Percentiles rank a stretch among this genome's conserved stretches.
These are phyloP conservation scores for Disparrhopalites patrizii DNA, from an alignment of 2,888 invertebrate species.

Conservation along the genomic window DNA sequence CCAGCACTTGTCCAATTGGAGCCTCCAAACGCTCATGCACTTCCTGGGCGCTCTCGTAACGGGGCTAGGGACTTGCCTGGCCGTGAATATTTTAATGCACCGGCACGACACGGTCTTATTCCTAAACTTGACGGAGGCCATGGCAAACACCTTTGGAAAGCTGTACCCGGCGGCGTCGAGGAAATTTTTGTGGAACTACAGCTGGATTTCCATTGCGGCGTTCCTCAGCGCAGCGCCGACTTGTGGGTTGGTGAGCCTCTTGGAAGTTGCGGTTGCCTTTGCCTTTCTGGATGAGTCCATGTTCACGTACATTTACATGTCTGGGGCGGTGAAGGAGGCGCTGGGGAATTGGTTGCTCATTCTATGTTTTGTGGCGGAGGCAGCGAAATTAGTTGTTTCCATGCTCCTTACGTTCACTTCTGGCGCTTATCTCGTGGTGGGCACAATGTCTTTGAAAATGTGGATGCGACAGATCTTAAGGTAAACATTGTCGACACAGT, in stretches of 20 bases:
- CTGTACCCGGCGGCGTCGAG: not conserved
- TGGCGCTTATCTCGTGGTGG: not conserved
- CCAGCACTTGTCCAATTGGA: not conserved
- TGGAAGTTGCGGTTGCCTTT: not conserved
- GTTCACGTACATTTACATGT: not conserved
- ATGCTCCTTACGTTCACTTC: not conserved
- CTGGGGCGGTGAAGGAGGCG: not conserved
- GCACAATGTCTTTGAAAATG: slow-evolving; percentile 1
- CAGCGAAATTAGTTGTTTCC: not conserved
- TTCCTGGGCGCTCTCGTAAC: not conserved
- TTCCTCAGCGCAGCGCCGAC: not conserved
- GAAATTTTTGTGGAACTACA: not conserved
- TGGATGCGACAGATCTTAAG: not conserved
- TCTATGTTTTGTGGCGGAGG: not conserved
- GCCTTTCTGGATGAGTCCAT: not conserved
- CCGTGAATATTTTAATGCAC: not conserved
- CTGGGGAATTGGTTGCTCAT: not conserved
- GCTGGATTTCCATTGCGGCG: not conserved
- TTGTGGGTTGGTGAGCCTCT: not conserved
- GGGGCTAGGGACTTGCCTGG: not conserved
- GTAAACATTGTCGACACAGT: not conserved
- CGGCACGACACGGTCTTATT: not conserved
- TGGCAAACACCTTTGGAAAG: not conserved
- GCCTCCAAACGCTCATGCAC: not conserved
- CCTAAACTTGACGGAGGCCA: not conserved